Base-by-base conservation (phyloP, 1,140 invertebrate species). In the Andricus grossulariae region DNA sequence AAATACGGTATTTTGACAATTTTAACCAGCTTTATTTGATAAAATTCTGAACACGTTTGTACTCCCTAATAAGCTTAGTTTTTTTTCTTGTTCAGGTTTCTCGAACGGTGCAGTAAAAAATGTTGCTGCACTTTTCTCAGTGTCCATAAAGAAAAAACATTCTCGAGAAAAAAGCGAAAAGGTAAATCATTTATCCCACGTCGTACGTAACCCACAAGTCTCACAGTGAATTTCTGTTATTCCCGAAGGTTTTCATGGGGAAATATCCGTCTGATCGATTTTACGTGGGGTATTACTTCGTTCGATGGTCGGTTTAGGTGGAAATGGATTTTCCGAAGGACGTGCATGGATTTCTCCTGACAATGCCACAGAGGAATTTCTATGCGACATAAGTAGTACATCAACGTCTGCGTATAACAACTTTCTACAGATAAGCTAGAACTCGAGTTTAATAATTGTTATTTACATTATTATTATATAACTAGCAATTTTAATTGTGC, bases 311-410 rank as follows among this genome's bases (percentile, higher is more conserved):
- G 66, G 51, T 72, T 76, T 19, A 19, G 66, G 51, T 57, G 70
- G 71, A 50, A 72, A 76, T 76, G 51, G 71, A 76, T 66, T 76
- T 76, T 76, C 50, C 71, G 71, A 25, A 52, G 54, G 72, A 76
- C 75, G 75, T 72, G 75, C 71, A 72, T 76, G 75, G 75, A 76
- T 72, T 76, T 72, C 72, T 71, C 75, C 71, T 45, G 71, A 76
- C 52, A 71, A 72, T 72, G 50, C 71, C 25, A 71, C 45, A 49
- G 32, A 45, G 72, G 18, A 66, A 74, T 57, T 55, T 55, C 55
- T 74, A 50, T 55, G 25, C 52, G 21, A 25, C 18, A 72, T 60
- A 50, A 51, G 39, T 60, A 50, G 49, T 60, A 18, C 57, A 70
- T 70, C 49, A 21, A 25, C 45, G n/a, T 19, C 52, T 39, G n/a